These are phyloP conservation scores for Probaryconus sp. DNA, from an alignment of 1,140 invertebrate species.

Conservation along the genomic window DNA sequence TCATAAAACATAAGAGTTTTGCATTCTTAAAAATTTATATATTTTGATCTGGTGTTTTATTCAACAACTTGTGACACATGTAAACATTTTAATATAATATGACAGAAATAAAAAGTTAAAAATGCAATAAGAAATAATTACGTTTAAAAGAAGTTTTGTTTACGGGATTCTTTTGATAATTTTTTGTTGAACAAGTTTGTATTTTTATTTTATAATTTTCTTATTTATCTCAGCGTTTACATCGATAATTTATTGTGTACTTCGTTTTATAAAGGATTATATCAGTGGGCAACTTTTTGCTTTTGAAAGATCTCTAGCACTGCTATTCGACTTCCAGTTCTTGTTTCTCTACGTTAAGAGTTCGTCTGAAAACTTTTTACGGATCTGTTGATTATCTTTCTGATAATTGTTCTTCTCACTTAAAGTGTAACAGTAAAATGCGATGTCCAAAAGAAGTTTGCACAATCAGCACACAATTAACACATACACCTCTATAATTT, in stretches of 20 bases:
- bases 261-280: conserved; percentile 41
- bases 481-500: conserved; percentile 41
- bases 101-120: no score
- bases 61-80: no score
- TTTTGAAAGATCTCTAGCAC: conserved; percentile 25
- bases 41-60: no score
- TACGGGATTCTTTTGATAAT: no score
- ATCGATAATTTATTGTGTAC: conserved; percentile 32
- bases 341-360: conserved; percentile 40
- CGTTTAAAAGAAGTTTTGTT: no score
- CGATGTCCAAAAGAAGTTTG: conserved; percentile 42
- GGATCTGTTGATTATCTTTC: conserved; percentile 57
- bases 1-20: no score
- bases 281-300: conserved; percentile 50
- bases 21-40: no score
- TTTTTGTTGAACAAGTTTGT: no score
- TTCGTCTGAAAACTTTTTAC: conserved; percentile 49
- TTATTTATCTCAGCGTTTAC: conserved; percentile 31
- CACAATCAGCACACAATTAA: conserved; percentile 52
- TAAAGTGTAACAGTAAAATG: conserved; percentile 41
- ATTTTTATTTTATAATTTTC: conserved; percentile 8
- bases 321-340: conserved; percentile 38
- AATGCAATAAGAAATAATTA: no score
- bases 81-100: no score
- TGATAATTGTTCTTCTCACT: conserved; percentile 54